Conservation (phyloP, 2,888 invertebrate species). For the Andrena trimmerana region DNA sequence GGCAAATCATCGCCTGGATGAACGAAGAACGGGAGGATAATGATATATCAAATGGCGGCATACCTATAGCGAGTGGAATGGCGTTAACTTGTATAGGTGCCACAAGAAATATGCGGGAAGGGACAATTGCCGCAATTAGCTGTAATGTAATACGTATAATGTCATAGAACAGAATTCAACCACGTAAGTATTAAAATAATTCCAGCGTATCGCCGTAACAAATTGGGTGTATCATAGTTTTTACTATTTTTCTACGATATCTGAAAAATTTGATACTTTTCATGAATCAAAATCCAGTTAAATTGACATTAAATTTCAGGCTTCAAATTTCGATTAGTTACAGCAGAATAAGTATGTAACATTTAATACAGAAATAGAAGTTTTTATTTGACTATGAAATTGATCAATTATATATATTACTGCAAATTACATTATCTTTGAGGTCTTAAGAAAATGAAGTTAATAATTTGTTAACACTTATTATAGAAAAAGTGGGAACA, state of each 20-base stretch:
- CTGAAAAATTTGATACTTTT: no score
- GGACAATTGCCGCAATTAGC: conserved; percentile 29
- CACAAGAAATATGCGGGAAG: conserved; percentile 1
- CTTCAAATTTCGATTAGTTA: no score
- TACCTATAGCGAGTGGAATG: conserved; percentile 10
- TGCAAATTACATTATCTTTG: no score
- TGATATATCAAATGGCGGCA: conserved; percentile 30
- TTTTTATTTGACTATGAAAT: no score
- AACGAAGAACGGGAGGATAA: conserved; percentile 26
- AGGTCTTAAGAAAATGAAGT: no score
- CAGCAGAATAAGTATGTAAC: no score
- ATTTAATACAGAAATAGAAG: no score
- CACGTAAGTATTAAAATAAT: neutral
- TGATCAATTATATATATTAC: no score
- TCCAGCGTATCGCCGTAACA: neutral
- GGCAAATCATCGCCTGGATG: conserved; percentile 19
- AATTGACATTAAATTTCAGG: no score
- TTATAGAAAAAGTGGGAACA: no score
- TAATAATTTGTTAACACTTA: no score
- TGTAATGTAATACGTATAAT: conserved; percentile 31
- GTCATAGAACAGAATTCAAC: conserved; percentile 5
- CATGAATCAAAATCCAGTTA: no score
- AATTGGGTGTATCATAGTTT: neutral
- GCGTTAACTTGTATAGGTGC: conserved; percentile 34
- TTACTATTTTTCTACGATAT: neutral